Evolutionary conservation across 2,797 vertebrate genomes (phyloP), one percentile per base, ranked within the genome.

Genomic region (Hyperoplus immaculatus): DNA sequence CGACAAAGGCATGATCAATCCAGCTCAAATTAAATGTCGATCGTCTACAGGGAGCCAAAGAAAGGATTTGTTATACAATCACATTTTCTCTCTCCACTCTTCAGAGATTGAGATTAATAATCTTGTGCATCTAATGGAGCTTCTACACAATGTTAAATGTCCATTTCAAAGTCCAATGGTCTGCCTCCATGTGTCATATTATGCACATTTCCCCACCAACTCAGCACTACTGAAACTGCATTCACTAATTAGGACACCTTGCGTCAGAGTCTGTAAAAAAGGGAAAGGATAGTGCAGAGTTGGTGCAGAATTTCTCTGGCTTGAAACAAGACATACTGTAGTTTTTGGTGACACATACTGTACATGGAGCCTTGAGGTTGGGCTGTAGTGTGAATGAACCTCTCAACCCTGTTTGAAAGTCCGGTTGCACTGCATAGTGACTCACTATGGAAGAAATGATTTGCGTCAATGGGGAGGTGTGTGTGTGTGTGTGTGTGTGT

Each of bases 381-480:
- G 54, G 39, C 77, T 65, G 77, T 75, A 72, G 82, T 69, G 47
- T 66, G 56, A 65, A 9, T 66, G 42, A 83, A 84, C 50, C 50
- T 67, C 29, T 78, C 46, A 80, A n/a, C 65, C 66, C 64, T 16
- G n/a, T 71, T 49, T 81, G 63, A 68, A 69, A 78, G 67, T 70
- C 59, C 43, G 62, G 47, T 74, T 69, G 79, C 68, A 51, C 65
- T 77, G 68, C 38, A 77, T 12, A 14, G 57, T 81, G 71, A 88
- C 72, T 86, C 75, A 74, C 56, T 57, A 61, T 81, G 75, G 58
- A 51, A 68, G 66, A 65, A 81, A 39, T 56, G 45, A 72, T 72
- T 53, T 54, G 61, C 74, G 75, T 80, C 84, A 79, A 77, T 67
- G 11, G 41, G 42, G 57, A 81, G 70, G 72, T 72, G 64, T 42